These are phyloP conservation scores for Dermochelys coriacea DNA, from an alignment of 2,797 vertebrate species.

Conservation along the genomic window DNA sequence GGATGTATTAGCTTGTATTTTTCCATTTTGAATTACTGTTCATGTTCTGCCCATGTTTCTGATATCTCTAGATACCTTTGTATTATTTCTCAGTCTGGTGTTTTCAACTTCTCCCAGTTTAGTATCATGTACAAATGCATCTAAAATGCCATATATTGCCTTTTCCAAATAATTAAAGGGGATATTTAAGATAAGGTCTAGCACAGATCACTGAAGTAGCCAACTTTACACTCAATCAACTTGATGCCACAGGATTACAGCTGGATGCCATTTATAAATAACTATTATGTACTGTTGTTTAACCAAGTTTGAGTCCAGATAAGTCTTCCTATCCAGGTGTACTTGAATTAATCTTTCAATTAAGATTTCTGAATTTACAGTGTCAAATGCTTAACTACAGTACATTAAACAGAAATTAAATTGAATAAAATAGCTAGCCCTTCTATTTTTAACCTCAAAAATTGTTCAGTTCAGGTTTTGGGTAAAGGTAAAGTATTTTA, in stretches of 20 bases:
- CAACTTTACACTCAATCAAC: not conserved
- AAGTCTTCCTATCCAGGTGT: not conserved
- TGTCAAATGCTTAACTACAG: not conserved
- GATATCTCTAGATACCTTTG: not conserved
- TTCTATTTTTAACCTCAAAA: not conserved
- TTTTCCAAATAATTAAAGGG: not conserved
- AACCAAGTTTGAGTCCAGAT: not conserved
- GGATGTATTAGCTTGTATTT: not conserved
- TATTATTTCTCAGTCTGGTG: not conserved
- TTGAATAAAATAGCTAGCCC: not conserved
- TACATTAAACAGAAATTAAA: not conserved
- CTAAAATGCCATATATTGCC: not conserved
- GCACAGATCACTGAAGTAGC: not conserved
- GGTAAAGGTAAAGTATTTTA: not conserved
- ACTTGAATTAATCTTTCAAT: not conserved
- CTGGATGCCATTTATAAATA: not conserved
- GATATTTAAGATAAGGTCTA: not conserved
- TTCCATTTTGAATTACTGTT: not conserved
- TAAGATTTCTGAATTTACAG: not conserved
- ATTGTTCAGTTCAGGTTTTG: not conserved
- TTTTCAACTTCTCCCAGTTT: not conserved
- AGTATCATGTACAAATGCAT: not conserved
- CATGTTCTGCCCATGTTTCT: not conserved
- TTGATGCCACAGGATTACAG: not conserved
- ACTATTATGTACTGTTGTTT: not conserved